phyloP scores from a whole-genome alignment of 2,797 vertebrate genomes.

The Darevskia mixta region DNA sequence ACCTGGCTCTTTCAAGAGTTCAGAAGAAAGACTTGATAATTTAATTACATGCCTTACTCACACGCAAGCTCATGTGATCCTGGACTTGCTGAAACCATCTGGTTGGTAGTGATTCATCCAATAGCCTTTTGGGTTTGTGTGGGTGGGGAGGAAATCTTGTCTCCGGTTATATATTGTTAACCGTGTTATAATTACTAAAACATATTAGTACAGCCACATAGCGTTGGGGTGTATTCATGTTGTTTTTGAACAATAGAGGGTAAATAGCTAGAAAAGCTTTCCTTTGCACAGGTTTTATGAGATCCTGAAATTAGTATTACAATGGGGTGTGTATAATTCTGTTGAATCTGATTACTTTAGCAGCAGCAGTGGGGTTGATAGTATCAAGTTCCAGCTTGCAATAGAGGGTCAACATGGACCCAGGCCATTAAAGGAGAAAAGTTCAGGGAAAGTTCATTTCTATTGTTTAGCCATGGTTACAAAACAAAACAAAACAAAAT shows the following conservation, averaged over 20 bases:
- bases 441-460: conserved; percentile 99
- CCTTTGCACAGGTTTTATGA: conserved; percentile 89
- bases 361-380: conserved; percentile 91
- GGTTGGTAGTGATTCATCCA: conserved; percentile 74
- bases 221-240: conserved; percentile 70
- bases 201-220: conserved; percentile 74
- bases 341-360: conserved; percentile 97
- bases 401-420: conserved; percentile 94
- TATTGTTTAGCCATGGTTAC: conserved; percentile 95
- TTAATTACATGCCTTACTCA: conserved; percentile 74
- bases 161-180: conserved; percentile 71
- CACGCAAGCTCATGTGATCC: conserved; percentile 69
- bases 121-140: conserved; percentile 48
- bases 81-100: conserved; percentile 75
- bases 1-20: conserved; percentile 64
- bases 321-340: conserved; percentile 89
- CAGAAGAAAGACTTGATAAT: conserved; percentile 71
- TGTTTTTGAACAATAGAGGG: conserved; percentile 87
- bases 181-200: conserved; percentile 73
- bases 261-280: conserved; percentile 87
- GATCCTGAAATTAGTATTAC: conserved; percentile 89
- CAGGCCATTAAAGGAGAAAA: conserved; percentile 94
- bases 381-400: conserved; percentile 94
- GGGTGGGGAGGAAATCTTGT: conserved; percentile 65
- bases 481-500: conserved; percentile 84